phyloP scores from a whole-genome alignment of 2,888 invertebrate species.

The Ariolimax columbianus region DNA sequence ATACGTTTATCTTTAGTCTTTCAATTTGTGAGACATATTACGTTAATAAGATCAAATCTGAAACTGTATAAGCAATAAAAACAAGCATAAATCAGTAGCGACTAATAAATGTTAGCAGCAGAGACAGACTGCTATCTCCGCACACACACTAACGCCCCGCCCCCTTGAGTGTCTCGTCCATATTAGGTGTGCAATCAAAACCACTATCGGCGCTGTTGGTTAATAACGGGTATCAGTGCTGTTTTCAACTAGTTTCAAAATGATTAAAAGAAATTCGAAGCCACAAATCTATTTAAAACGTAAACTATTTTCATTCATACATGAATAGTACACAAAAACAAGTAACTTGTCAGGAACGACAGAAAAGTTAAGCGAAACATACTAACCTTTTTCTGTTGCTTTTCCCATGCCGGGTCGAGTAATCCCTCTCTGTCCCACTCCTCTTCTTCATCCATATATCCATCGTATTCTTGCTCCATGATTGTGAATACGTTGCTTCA shows the following conservation, averaged over 20 bases:
- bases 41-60: no score
- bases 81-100: background rate
- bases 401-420: slow-evolving; percentile 99
- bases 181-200: slow-evolving; percentile 63
- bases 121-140: background rate
- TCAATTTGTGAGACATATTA: no score
- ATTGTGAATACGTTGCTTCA: slow-evolving; percentile 52
- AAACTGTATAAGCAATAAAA: background rate
- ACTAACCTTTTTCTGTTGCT: slow-evolving; percentile 99
- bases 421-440: slow-evolving; percentile 99
- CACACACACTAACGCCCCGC: slow-evolving; percentile 55
- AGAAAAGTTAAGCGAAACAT: slow-evolving; percentile 10
- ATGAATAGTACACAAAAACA: background rate
- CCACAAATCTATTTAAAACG: background rate
- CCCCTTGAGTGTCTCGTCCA: slow-evolving; percentile 60
- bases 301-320: background rate
- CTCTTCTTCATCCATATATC: slow-evolving; percentile 91
- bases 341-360: background rate
- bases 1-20: no score
- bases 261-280: background rate
- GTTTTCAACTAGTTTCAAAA: slow-evolving; percentile 12
- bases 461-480: slow-evolving; percentile 68
- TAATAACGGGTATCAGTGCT: slow-evolving; percentile 65
- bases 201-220: slow-evolving; percentile 47
- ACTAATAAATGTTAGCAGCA: background rate